Evolutionary conservation across 1,140 invertebrate species (phyloP).

Genomic region (Venturia canescens): DNA sequence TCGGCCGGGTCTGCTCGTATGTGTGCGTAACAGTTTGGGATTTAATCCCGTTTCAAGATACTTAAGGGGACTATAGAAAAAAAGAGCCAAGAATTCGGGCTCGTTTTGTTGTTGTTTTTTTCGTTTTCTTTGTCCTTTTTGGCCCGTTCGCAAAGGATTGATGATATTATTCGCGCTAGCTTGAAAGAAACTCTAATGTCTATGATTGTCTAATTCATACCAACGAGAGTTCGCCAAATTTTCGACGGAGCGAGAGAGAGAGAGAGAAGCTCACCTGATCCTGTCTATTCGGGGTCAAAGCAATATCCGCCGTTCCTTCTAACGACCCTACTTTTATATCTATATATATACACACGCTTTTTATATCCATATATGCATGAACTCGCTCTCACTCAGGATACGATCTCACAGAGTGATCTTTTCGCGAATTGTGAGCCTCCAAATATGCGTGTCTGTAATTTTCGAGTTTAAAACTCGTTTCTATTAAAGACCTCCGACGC

Average conservation of each 20-base stretch:
- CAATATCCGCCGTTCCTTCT: constrained; percentile 4
- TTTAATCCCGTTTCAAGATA: constrained; percentile 5
- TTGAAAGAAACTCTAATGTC: constrained; percentile 5
- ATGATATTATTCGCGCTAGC: constrained; percentile 1
- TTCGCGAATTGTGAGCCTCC: constrained; percentile 1
- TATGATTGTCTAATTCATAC: not conserved
- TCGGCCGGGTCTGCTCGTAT: not conserved
- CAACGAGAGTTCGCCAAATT: not conserved
- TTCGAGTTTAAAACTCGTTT: constrained; percentile 11
- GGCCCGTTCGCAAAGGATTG: not conserved
- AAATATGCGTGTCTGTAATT: constrained; percentile 9
- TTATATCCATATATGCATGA: constrained; percentile 10
- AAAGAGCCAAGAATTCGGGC: not conserved
- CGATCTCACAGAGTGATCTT: not conserved
- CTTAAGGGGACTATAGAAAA: not conserved
- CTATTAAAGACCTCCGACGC: not conserved
- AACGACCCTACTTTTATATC: constrained; percentile 5
- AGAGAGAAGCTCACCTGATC: not conserved
- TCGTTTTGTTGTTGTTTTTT: too few species aligned
- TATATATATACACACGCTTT: not conserved
- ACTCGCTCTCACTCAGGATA: not conserved
- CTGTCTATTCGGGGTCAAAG: not conserved
- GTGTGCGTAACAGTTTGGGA: not conserved
- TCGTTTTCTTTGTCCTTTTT: not conserved
- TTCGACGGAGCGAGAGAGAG: too few species aligned